Conservation (phyloP, 2,113 vertebrate species). For the Mormoops blainvillei region DNA sequence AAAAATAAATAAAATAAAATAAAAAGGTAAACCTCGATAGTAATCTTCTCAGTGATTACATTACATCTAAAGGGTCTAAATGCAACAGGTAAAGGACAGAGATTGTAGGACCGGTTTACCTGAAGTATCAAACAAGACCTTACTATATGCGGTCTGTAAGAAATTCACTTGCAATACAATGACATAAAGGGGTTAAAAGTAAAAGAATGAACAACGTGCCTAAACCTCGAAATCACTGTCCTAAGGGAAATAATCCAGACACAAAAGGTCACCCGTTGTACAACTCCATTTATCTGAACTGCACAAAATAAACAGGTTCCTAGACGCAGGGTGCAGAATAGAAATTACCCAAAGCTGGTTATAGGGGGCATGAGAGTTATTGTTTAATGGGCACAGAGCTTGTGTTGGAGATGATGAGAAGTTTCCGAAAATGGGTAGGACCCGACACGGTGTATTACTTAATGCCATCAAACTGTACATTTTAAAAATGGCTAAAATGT, state of each 20-base stretch:
- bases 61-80: background rate
- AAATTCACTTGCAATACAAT: background rate
- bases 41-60: background rate
- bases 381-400: no score
- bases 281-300: background rate
- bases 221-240: background rate
- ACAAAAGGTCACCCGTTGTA: accelerated
- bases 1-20: background rate
- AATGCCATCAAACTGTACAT: accelerated
- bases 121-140: background rate
- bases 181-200: background rate
- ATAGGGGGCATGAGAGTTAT: background rate
- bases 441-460: background rate
- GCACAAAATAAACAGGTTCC: background rate
- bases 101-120: background rate
- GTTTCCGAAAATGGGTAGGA: background rate
- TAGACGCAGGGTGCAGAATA: background rate
- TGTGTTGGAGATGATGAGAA: no score
- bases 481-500: background rate
- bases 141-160: background rate
- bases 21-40: background rate
- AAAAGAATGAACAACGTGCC: background rate
- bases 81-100: background rate
- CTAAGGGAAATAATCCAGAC: background rate
- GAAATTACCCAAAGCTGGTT: no score